phyloP scores from a whole-genome alignment of 64 coral and sea anemone genomes.

The Cladopsammia gracilis region DNA sequence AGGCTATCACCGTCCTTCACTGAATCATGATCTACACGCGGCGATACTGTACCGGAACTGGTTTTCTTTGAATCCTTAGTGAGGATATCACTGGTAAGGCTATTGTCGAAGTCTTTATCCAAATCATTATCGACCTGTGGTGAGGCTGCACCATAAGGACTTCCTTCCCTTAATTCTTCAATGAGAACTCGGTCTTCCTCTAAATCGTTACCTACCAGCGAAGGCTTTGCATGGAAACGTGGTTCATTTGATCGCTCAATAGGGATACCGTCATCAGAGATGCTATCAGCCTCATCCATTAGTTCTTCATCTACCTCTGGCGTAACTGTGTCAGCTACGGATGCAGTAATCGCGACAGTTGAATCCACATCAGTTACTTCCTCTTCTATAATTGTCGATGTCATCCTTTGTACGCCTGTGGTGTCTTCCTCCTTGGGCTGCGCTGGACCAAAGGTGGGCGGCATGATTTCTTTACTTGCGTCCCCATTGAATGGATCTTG shows the following conservation, averaged over 20 bases:
- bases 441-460: no score
- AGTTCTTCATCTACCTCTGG: neutral
- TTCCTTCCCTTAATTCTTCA: no score
- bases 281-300: neutral
- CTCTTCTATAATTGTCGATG: neutral
- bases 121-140: no score
- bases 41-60: neutral
- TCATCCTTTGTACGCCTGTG: neutral
- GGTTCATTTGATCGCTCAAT: neutral
- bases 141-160: no score
- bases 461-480: neutral
- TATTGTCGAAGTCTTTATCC: no score
- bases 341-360: neutral
- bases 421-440: neutral
- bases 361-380: neutral
- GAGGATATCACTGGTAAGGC: no score
- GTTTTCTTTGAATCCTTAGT: no score
- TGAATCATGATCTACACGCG: neutral
- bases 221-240: neutral
- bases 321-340: neutral
- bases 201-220: neutral
- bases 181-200: neutral
- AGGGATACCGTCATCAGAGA: neutral
- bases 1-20: neutral
- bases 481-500: neutral